Base-by-base conservation (phyloP, 53 echinoderm and acorn worm species). In the Astropecten irregularis region DNA sequence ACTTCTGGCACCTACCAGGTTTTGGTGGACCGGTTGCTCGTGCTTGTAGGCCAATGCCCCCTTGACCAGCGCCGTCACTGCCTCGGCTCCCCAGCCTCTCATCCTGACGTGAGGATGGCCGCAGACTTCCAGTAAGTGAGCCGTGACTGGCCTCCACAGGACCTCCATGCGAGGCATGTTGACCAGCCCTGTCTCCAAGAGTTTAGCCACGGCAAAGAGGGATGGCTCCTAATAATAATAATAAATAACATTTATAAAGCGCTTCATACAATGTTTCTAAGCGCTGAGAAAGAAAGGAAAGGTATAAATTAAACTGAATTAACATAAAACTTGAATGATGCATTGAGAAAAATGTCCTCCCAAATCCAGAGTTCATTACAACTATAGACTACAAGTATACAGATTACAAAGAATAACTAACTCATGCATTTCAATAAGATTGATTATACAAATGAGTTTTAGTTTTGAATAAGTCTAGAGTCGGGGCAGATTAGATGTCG, bases 41-140 rank as follows among this genome's bases (percentile, higher is more conserved):
- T 94, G 92, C 49, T 92, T 94, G 48, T 88, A 94, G 0, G 89
- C 91, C 34, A 96, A 64, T 0, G 97, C 84, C 18, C 92, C 92
- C 69, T 82, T 91, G 82, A 93, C 87, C 10, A 96, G 71, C 0
- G 93, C 77, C 0, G 96, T 96, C 23, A 94, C 86, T 7, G 97
- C 93, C 64, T 93, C 97, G 0, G 97, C 97, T 28, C 97, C 93
- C 93, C 91, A 93, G 19, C 94, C 97, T 33, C 97, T 74, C 87
- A 93, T 90, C 61, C 88, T 84, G 21, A 67, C 60, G 19, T 96
- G 93, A 14, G 88, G 86, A 19, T 96, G 97, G 74, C 91, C 90
- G 73, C 93, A 94, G 52, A 94, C 92, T 20, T 96, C 97, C 9
- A 92, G 59, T 0, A 96, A 67, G 52, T 96, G 97, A 13, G 93